A percentile compares a stretch with the other conserved stretches of the same genome.
These are phyloP conservation scores for Lineus longissimus DNA, from an alignment of 1,140 invertebrate species.

Conservation along the genomic window DNA sequence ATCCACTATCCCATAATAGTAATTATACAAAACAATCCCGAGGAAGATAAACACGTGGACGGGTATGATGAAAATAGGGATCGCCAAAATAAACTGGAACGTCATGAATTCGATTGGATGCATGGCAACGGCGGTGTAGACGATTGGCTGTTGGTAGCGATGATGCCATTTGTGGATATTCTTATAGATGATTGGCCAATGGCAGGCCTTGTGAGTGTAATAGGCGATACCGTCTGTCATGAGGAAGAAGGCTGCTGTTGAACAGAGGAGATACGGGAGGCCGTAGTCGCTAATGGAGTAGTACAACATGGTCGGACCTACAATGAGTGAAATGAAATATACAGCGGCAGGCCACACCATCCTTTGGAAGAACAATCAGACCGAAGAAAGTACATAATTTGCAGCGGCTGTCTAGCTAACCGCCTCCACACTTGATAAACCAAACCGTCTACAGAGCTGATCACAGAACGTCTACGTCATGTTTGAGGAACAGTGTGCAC, in stretches of 20 bases:
- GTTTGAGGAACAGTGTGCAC: background rate
- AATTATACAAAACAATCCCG: constrained; percentile 61
- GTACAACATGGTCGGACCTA: constrained; percentile 63
- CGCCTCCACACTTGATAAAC: too few relatives aligned
- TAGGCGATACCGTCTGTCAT: constrained; percentile 67
- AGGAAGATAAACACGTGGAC: constrained; percentile 55
- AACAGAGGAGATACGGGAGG: constrained; percentile 57
- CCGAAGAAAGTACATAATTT: background rate
- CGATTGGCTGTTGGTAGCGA: constrained; percentile 71
- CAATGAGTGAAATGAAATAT: background rate
- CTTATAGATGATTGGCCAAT: constrained; percentile 67
- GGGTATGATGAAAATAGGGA: constrained; percentile 26
- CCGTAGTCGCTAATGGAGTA: constrained; percentile 63
- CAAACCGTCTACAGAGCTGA: too few relatives aligned
- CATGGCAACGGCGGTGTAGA: constrained; percentile 70
- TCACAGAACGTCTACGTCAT: too few relatives aligned
- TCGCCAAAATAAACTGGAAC: constrained; percentile 20
- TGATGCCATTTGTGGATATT: constrained; percentile 72
- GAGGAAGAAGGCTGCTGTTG: constrained; percentile 24
- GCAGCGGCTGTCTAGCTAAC: background rate
- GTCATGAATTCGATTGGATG: constrained; percentile 61
- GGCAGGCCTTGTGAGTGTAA: constrained; percentile 66
- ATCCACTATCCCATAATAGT: constrained; percentile 72
- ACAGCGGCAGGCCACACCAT: background rate
- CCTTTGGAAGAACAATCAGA: background rate